These are phyloP conservation scores for Hippopotamyrus pictus DNA, from an alignment of 2,797 vertebrate genomes.

Conservation along the genomic window DNA sequence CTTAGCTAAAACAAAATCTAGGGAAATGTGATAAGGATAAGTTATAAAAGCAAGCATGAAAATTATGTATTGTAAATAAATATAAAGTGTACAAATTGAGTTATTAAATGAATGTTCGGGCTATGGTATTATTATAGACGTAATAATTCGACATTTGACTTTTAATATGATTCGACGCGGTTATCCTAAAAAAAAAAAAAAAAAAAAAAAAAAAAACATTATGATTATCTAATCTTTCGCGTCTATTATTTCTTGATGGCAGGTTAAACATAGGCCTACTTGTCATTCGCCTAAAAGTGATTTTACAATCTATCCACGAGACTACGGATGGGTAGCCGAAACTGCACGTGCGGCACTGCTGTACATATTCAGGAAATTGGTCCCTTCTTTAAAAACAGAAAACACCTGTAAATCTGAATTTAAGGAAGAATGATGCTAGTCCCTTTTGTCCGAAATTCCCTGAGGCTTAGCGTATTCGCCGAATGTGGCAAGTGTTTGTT, in stretches of 20 bases:
- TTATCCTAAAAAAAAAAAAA: neutral
- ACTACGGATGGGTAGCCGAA: neutral
- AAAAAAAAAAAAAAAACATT: neutral
- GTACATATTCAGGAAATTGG: neutral
- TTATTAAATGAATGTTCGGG: neutral
- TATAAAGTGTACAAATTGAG: neutral
- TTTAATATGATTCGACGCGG: neutral
- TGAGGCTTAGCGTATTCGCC: constrained; percentile 14
- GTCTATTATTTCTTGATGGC: neutral
- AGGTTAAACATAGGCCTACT: neutral
- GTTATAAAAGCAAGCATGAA: neutral
- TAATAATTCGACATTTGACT: neutral
- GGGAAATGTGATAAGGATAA: neutral
- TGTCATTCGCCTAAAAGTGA: neutral
- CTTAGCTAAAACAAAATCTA: neutral
- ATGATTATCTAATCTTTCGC: neutral
- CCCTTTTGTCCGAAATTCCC: neutral
- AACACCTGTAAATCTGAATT: constrained; percentile 26
- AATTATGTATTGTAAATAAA: neutral
- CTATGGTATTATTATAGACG: neutral
- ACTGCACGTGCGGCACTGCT: constrained; percentile 6
- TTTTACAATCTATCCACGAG: constrained; percentile 6
- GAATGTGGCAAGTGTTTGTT: constrained; percentile 6
- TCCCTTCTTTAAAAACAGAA: constrained; percentile 10
- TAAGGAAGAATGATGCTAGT: constrained; percentile 18